Evolutionary conservation across 2,113 vertebrate species (phyloP).

Genomic region (Atractosteus spatula): DNA sequence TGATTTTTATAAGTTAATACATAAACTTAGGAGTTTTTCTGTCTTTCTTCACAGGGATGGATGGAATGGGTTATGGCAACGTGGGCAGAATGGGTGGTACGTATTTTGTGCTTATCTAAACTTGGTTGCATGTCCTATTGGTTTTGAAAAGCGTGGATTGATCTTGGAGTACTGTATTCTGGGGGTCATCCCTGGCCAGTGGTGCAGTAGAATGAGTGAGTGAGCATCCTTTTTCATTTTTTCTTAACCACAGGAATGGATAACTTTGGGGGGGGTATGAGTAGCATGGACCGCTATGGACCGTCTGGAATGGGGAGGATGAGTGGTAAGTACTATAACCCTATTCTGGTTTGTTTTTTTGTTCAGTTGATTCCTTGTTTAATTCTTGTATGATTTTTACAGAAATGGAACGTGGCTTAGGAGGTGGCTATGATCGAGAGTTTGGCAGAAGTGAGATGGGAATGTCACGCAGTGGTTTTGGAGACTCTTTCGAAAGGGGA

Average conservation of each 20-base stretch:
- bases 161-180: too few relatives aligned
- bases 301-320: conserved; percentile 88
- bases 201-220: too few relatives aligned
- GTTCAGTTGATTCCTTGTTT: conserved; percentile 29
- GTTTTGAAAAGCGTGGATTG: neutral
- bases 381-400: conserved; percentile 52
- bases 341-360: neutral
- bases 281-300: conserved; percentile 84
- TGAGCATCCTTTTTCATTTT: neutral
- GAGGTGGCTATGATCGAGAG: conserved; percentile 80
- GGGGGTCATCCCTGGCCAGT: too few relatives aligned
- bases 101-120: conserved; percentile 20
- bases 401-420: conserved; percentile 87
- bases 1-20: neutral
- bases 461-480: conserved; percentile 82
- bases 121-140: neutral
- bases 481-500: conserved; percentile 84
- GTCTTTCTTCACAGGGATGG: conserved; percentile 72
- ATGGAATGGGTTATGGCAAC: conserved; percentile 88
- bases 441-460: conserved; percentile 83
- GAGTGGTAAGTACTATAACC: conserved; percentile 69
- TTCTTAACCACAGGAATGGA: conserved; percentile 78
- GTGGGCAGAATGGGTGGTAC: conserved; percentile 96
- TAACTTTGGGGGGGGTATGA: conserved; percentile 81
- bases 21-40: conserved; percentile 6